These are phyloP conservation scores for Acromyrmex charruanus DNA, from an alignment of 1,140 invertebrate species.

Conservation along the genomic window DNA sequence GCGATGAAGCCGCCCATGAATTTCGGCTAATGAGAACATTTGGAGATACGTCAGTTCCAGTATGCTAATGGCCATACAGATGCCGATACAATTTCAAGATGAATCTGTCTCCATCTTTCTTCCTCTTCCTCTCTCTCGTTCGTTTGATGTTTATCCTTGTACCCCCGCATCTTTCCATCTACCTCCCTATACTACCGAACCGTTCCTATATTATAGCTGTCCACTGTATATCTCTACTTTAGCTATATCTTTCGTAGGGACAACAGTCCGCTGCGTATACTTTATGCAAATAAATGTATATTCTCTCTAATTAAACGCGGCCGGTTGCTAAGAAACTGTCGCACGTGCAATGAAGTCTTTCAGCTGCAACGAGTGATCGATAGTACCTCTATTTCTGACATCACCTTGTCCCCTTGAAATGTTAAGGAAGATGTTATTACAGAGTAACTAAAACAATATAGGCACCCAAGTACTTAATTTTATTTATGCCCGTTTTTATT, in stretches of 20 bases:
- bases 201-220: conserved; percentile 84
- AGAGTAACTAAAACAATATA: not conserved
- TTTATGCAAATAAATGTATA: conserved; percentile 72
- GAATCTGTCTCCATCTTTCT: conserved; percentile 81
- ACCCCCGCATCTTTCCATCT: conserved; percentile 23
- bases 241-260: conserved; percentile 82
- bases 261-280: conserved; percentile 52
- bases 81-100: conserved; percentile 87
- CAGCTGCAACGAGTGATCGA: conserved; percentile 55
- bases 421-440: not conserved
- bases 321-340: conserved; percentile 24
- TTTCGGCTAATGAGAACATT: conserved; percentile 87
- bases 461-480: not conserved
- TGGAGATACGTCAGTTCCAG: conserved; percentile 87
- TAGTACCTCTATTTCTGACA: conserved; percentile 41
- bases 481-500: not conserved
- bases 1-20: conserved; percentile 86
- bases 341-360: conserved; percentile 49
- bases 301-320: conserved; percentile 72
- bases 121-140: conserved; percentile 59
- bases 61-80: conserved; percentile 87
- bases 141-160: conserved; percentile 58
- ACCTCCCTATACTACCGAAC: conserved; percentile 57
- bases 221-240: conserved; percentile 85
- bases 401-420: conserved; percentile 16